Base-by-base conservation (phyloP, 2,888 invertebrate species). In the Phortica okadai region DNA sequence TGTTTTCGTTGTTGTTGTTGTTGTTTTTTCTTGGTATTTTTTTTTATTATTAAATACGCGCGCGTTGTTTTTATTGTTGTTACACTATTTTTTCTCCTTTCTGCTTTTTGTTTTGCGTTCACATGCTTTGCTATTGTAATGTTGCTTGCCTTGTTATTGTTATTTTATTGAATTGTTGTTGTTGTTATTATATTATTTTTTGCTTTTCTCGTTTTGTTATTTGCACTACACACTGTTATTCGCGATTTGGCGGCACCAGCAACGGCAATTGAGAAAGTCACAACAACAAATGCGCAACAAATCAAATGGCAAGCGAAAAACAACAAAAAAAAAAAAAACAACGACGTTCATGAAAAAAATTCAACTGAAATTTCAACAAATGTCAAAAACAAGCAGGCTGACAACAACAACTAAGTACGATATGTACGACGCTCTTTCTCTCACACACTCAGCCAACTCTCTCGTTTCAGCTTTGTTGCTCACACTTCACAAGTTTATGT, bases 351-450 rank as follows among this genome's bases (percentile, higher is more conserved):
- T 14, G 16, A 69, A 69, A 45, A n/a, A 50, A 33, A 14, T 33
- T 66, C 14, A 69, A 66, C 41, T 66, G 69, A 21, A 44, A 50
- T 69, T 69, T 69, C 44, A 70, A 25, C 50, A 70, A 70, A 50
- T 50, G 50, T 50, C 84, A 85, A 85, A 88, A 86, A 86, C 78
- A 80, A 79, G 77, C 82, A 79, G 80, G 50, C 33, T 5, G 33
- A 33, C 33, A 56, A 16, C 56, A 56, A 16, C 16, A 56, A 56
- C 8, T 16, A 56, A n/a, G 33, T 33, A 56, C 56, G 56, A 33
- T 33, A 33, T 33, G 33, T 33, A 33, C 33, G 33, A 33, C 33
- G 33, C 33, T 33, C 33, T 33, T 33, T 33, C 33, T 33, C 33
- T 33, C 33, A 5, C 33, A 33, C 33, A 33, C 33, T 33, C 33